Conservation (phyloP, 1,140 invertebrate genomes). For the Temnothorax longispinosus region DNA sequence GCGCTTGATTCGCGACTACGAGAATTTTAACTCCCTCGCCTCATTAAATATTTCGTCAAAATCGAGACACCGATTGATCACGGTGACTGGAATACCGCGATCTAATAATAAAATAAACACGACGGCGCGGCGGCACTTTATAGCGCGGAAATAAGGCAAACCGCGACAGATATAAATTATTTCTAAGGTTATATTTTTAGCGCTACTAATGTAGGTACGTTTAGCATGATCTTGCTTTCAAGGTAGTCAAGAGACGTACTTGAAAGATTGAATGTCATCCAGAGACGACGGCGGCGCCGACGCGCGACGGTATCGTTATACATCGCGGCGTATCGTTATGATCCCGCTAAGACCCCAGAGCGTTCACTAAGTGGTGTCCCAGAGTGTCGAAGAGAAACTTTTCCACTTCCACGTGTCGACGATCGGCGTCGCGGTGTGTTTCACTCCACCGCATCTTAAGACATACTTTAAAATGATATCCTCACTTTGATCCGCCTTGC, state of each 20-base stretch:
- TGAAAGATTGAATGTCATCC: background rate
- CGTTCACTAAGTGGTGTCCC: background rate
- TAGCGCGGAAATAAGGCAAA: background rate
- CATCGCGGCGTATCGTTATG: slow-evolving; percentile 15
- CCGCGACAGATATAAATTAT: background rate
- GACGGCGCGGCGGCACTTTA: background rate
- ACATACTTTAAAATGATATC: slow-evolving; percentile 68
- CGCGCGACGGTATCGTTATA: slow-evolving; percentile 12
- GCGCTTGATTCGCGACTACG: background rate
- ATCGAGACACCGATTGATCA: background rate
- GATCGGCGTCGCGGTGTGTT: slow-evolving; percentile 34
- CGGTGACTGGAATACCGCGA: background rate
- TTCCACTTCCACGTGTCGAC: slow-evolving; percentile 56
- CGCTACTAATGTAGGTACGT: background rate
- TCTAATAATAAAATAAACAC: background rate
- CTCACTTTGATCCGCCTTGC: slow-evolving; percentile 66
- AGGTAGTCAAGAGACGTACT: background rate
- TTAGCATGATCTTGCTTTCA: background rate
- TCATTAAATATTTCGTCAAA: background rate
- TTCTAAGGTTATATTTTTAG: background rate
- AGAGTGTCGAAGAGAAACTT: slow-evolving; percentile 55
- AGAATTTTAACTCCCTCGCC: background rate
- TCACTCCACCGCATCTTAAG: slow-evolving; percentile 65
- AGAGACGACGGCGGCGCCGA: background rate
- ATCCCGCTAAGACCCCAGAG: slow-evolving; percentile 25